phyloP scores from a whole-genome alignment of 2,113 vertebrate genomes.

The Todiramphus saurophagus region DNA sequence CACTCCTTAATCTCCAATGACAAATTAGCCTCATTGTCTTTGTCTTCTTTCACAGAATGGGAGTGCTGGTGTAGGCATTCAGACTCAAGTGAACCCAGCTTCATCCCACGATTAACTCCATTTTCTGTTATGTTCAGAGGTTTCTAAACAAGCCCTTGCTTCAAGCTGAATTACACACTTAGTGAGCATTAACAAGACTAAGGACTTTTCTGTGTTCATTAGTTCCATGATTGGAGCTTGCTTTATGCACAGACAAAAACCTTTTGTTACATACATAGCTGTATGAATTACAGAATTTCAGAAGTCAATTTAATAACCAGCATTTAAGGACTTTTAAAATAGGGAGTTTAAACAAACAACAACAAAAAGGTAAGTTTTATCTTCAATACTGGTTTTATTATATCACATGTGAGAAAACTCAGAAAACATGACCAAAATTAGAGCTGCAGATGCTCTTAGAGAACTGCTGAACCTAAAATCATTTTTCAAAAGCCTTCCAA shows the following conservation, averaged over 20 bases:
- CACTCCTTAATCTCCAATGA: not conserved
- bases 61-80: not conserved
- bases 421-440: not conserved
- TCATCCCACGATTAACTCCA: not conserved
- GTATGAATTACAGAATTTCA: not conserved
- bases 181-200: not conserved
- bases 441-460: not conserved
- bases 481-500: conserved; percentile 27
- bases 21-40: not conserved
- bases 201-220: not conserved
- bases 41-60: not conserved
- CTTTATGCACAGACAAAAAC: not conserved
- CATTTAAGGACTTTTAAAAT: not conserved
- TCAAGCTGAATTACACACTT: not conserved
- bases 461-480: conserved; percentile 7
- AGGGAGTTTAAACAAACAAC: not conserved
- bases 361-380: not conserved
- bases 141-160: not conserved
- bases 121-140: not conserved
- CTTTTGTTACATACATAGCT: not conserved
- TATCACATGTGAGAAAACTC: not conserved
- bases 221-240: not conserved
- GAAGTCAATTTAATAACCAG: not conserved
- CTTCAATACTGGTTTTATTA: not conserved
- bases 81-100: not conserved